A percentile compares a stretch with the other conserved stretches of the same genome.
Conservation (phyloP, 2,888 invertebrate species). For the Nymphalis polychloros region DNA sequence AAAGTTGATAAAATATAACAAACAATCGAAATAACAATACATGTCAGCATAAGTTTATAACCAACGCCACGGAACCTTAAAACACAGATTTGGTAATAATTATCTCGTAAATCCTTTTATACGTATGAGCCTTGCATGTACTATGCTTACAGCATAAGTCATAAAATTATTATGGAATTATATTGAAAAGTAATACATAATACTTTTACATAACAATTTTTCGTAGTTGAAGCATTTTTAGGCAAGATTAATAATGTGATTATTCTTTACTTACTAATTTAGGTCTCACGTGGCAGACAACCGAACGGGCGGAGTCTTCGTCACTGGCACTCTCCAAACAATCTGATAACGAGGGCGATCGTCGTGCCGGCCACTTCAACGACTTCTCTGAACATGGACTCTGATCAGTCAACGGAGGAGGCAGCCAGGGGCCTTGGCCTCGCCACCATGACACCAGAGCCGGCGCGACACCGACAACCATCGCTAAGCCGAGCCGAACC, state of each 20-base stretch:
- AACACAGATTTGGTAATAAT: too few relatives aligned
- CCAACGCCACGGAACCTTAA: too few relatives aligned
- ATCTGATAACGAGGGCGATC: slow-evolving; percentile 76
- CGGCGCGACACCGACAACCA: slow-evolving; percentile 79
- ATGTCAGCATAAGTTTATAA: too few relatives aligned
- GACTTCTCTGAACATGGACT: slow-evolving; percentile 57
- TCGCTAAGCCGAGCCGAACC: slow-evolving; percentile 75
- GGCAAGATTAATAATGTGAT: neutral
- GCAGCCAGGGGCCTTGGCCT: slow-evolving; percentile 59
- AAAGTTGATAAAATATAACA: too few relatives aligned
- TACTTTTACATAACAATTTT: too few relatives aligned
- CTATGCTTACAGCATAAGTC: too few relatives aligned
- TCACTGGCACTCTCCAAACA: slow-evolving; percentile 75
- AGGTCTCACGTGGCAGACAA: slow-evolving; percentile 74
- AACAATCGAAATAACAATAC: too few relatives aligned
- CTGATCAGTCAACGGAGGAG: slow-evolving; percentile 50
- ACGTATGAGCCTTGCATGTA: too few relatives aligned
- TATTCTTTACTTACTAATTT: slow-evolving; percentile 65
- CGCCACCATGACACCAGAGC: slow-evolving; percentile 78
- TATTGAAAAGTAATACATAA: too few relatives aligned
- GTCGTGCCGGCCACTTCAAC: slow-evolving; percentile 62
- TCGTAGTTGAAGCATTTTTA: too few relatives aligned
- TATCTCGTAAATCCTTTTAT: too few relatives aligned
- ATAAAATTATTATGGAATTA: too few relatives aligned
- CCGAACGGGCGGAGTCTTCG: slow-evolving; percentile 72